phyloP scores from a whole-genome alignment of 2,113 vertebrate genomes.

The Tetrao urogallus region DNA sequence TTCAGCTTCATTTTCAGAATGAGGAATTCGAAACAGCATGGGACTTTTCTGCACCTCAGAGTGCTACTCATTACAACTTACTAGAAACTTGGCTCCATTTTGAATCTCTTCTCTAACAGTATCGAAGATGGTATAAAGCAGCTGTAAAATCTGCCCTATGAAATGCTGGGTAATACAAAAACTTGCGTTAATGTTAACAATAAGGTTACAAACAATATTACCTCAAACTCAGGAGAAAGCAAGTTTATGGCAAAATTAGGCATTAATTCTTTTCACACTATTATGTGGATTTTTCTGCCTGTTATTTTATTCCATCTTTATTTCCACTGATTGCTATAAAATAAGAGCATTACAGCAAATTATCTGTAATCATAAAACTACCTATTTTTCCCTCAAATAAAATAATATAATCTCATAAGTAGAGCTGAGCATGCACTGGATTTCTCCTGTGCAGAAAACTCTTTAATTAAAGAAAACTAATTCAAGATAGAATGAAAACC shows the following conservation, averaged over 20 bases:
- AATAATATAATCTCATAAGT: slow-evolving; percentile 48
- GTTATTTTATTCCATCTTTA: slow-evolving; percentile 42
- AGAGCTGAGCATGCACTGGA: background rate
- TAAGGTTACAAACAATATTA: background rate
- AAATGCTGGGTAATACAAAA: background rate
- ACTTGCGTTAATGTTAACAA: background rate
- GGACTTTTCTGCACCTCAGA: background rate
- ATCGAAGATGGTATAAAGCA: background rate
- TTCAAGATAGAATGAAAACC: slow-evolving; percentile 42
- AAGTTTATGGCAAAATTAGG: background rate
- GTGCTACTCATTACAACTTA: background rate
- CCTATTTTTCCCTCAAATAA: slow-evolving; percentile 27
- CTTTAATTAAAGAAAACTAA: slow-evolving; percentile 59
- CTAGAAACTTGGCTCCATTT: background rate
- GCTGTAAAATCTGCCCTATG: background rate
- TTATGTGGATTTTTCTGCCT: slow-evolving; percentile 44
- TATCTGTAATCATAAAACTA: slow-evolving; percentile 50
- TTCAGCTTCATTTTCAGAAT: background rate
- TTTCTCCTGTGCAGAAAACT: slow-evolving; percentile 7
- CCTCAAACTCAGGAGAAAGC: background rate
- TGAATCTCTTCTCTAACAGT: background rate
- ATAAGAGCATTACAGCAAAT: slow-evolving; percentile 52
- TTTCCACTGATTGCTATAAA: slow-evolving; percentile 29
- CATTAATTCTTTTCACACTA: slow-evolving; percentile 13
- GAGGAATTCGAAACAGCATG: background rate